Percentiles rank a stretch among this genome's conserved stretches.
These are phyloP conservation scores for Odontomachus brunneus DNA, from an alignment of 1,140 invertebrate species.

Conservation along the genomic window DNA sequence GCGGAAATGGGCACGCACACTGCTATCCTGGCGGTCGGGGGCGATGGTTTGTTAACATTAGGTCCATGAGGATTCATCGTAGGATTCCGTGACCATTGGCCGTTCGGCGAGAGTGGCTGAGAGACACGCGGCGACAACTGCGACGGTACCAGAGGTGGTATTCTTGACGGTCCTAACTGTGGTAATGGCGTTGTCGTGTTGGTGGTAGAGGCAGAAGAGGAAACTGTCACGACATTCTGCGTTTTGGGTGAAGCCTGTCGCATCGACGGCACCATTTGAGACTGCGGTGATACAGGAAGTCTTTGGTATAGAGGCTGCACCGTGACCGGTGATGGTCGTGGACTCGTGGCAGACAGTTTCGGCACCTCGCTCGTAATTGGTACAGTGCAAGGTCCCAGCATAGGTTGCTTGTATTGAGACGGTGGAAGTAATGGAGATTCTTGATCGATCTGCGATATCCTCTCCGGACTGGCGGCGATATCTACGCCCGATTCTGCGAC, in stretches of 20 bases:
- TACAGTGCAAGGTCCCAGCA: conserved; percentile 67
- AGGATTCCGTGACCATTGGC: conserved; percentile 79
- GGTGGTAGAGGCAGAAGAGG: conserved; percentile 59
- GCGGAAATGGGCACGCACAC: conserved; percentile 79
- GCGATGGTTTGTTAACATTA: conserved; percentile 65
- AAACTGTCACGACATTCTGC: conserved; percentile 71
- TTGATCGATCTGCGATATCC: conserved; percentile 27
- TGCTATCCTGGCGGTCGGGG: conserved; percentile 76
- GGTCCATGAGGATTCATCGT: conserved; percentile 70
- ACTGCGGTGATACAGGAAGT: conserved; percentile 79
- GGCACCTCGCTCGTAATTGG: conserved; percentile 72
- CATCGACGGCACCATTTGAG: conserved; percentile 76
- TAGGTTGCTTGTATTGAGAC: conserved; percentile 75
- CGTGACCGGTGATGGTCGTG: conserved; percentile 72
- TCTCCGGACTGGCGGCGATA: conserved; percentile 60
- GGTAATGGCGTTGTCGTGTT: conserved; percentile 69
- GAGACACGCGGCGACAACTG: conserved; percentile 76
- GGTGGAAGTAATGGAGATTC: conserved; percentile 64
- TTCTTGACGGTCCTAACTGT: conserved; percentile 75
- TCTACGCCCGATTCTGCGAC: conserved; percentile 26
- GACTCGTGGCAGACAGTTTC: conserved; percentile 72
- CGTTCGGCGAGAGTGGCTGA: conserved; percentile 81
- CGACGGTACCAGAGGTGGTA: conserved; percentile 75
- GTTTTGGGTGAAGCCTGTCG: conserved; percentile 80
- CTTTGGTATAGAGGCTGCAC: conserved; percentile 81